phyloP scores from a whole-genome alignment of 2,888 invertebrate species.

The Heliconius hortense region DNA sequence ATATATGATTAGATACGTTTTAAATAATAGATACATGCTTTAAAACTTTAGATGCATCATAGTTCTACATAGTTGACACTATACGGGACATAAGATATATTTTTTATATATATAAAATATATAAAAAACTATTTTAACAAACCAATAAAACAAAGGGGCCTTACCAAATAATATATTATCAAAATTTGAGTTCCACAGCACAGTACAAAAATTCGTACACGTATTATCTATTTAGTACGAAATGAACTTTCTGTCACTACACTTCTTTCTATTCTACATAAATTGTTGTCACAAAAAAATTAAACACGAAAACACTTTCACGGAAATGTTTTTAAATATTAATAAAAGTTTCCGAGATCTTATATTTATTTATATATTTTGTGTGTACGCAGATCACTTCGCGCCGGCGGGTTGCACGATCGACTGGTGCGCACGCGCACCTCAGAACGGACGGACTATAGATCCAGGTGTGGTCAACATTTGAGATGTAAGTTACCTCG shows the following conservation, averaged over 20 bases:
- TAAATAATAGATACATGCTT: background rate
- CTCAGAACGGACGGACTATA: constrained; percentile 58
- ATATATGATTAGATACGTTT: background rate
- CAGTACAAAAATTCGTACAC: constrained; percentile 31
- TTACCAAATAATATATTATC: constrained; percentile 5
- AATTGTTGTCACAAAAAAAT: constrained; percentile 33
- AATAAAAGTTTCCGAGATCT: constrained; percentile 23
- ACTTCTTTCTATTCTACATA: constrained; percentile 48
- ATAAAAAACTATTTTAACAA: constrained; percentile 4
- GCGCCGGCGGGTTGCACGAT: constrained; percentile 67
- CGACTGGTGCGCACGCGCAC: constrained; percentile 76
- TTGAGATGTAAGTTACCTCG: constrained; percentile 38
- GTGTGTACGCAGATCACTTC: constrained; percentile 52
- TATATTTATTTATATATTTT: constrained; percentile 18
- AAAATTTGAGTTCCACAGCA: constrained; percentile 32
- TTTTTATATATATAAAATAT: background rate
- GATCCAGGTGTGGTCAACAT: constrained; percentile 59
- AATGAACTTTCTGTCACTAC: constrained; percentile 69
- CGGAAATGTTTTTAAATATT: constrained; percentile 27
- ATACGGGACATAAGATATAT: background rate
- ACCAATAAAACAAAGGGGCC: background rate
- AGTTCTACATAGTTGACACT: background rate
- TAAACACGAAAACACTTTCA: constrained; percentile 30
- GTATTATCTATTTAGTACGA: constrained; percentile 40
- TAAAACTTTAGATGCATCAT: no score